phyloP scores from a whole-genome alignment of 2,888 invertebrate genomes.

The Scaptomyza reducta region DNA sequence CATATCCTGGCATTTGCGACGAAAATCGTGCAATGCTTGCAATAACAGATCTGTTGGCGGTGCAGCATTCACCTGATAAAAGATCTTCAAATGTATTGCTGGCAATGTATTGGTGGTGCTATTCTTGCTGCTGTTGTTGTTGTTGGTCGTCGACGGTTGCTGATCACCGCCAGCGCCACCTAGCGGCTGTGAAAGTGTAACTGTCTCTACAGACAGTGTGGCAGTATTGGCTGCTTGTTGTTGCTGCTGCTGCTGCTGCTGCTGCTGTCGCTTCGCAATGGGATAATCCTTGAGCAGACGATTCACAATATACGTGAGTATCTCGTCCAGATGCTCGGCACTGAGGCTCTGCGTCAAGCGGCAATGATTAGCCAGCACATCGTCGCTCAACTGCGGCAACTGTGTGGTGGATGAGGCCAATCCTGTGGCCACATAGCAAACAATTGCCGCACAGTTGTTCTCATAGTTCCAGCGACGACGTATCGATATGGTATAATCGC shows the following conservation, averaged over 20 bases:
- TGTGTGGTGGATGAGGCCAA: conserved; percentile 84
- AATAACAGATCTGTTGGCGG: conserved; percentile 84
- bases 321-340: conserved; percentile 85
- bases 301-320: conserved; percentile 86
- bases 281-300: conserved; percentile 85
- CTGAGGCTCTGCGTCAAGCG: conserved; percentile 84
- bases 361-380: conserved; percentile 81
- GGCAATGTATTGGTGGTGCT: conserved; percentile 83
- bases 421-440: conserved; percentile 91
- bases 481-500: conserved; percentile 92
- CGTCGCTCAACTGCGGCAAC: conserved; percentile 84
- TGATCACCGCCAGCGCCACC: conserved; percentile 1
- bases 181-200: conserved; percentile 14
- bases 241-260: conserved; percentile 34
- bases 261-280: conserved; percentile 68
- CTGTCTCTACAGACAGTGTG: conserved; percentile 29
- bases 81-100: conserved; percentile 90
- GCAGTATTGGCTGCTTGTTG: conserved; percentile 22
- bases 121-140: background rate
- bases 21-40: conserved; percentile 84
- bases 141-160: background rate
- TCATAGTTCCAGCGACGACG: conserved; percentile 95
- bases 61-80: conserved; percentile 88
- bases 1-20: conserved; percentile 85
- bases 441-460: conserved; percentile 93